These are phyloP conservation scores for Turritopsis dohrnii DNA, from an alignment of 30 jellyfish, hydroid and myxozoan genomes.

Conservation along the genomic window DNA sequence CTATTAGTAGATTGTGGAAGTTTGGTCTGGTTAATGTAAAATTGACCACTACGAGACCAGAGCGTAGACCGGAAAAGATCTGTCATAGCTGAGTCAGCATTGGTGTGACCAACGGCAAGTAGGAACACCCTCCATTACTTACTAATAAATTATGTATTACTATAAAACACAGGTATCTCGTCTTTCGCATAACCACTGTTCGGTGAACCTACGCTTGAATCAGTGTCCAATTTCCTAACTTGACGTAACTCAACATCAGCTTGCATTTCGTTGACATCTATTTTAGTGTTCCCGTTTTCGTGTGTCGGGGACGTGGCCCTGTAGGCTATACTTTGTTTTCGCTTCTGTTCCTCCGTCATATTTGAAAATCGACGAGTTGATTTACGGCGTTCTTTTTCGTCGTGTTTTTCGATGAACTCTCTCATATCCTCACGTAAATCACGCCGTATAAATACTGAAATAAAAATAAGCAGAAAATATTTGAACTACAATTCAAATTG, in stretches of 20 bases:
- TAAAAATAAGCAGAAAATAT: background rate
- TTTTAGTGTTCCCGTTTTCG: background rate
- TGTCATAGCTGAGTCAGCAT: too few species aligned
- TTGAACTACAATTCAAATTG: too few species aligned
- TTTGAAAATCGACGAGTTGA: background rate
- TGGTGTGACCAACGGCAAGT: too few species aligned
- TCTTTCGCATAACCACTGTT: slow-evolving; percentile 6
- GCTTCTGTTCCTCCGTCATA: slow-evolving; percentile 6
- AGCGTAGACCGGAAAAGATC: too few species aligned
- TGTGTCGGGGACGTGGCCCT: background rate
- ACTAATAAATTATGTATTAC: too few species aligned
- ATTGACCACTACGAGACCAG: too few species aligned
- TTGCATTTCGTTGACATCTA: background rate
- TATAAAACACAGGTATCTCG: slow-evolving; percentile 16
- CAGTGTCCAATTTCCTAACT: slow-evolving; percentile 14
- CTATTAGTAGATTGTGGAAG: too few species aligned
- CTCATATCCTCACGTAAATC: slow-evolving; percentile 30
- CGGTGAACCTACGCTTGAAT: background rate
- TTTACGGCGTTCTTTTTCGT: slow-evolving; percentile 25
- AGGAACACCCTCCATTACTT: too few species aligned
- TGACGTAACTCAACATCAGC: slow-evolving; percentile 5
- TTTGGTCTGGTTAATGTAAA: too few species aligned
- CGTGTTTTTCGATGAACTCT: slow-evolving; percentile 20
- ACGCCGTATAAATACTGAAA: slow-evolving; percentile 15
- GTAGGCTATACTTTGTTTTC: background rate